A percentile compares a stretch with the other conserved stretches of the same genome.
Conservation (phyloP, 37 sponge, comb jelly and placozoan species). For the Geodia barretti region DNA sequence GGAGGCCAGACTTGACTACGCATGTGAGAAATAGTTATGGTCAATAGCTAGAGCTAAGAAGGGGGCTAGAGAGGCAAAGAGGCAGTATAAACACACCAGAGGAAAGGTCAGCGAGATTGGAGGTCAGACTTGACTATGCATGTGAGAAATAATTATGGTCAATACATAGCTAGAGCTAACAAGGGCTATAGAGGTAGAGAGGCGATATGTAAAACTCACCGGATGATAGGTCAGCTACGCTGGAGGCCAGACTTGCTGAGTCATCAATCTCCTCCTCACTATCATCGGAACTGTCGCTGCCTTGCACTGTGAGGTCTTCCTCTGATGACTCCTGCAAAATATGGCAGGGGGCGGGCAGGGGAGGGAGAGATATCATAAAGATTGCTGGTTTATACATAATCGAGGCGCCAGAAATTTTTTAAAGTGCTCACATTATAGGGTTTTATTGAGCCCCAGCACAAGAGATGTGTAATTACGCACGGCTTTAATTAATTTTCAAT, state of each 20-base stretch:
- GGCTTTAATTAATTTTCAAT: no score
- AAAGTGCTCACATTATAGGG: no score
- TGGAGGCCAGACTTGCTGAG: slow-evolving; percentile 51
- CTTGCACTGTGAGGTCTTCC: slow-evolving; percentile 10
- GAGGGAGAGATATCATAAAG: not conserved
- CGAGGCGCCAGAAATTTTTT: no score
- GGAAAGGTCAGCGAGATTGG: not conserved
- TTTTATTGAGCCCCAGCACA: no score
- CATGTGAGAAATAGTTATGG: not conserved
- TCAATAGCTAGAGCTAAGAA: not conserved
- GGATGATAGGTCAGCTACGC: slow-evolving; percentile 55
- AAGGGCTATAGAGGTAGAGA: not conserved
- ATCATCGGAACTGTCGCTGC: slow-evolving; percentile 58
- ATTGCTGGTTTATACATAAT: no score
- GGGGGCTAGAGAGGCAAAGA: not conserved
- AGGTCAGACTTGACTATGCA: not conserved
- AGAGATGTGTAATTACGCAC: no score
- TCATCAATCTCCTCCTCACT: slow-evolving; percentile 56
- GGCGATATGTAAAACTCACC: not conserved
- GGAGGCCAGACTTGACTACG: not conserved
- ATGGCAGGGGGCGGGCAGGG: no score
- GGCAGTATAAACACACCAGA: slow-evolving; percentile 26
- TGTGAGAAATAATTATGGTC: not conserved
- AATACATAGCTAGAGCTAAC: not conserved
- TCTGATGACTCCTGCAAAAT: slow-evolving; percentile 14